phyloP scores from a whole-genome alignment of 2,797 vertebrate genomes.

The Vireo griseus region DNA sequence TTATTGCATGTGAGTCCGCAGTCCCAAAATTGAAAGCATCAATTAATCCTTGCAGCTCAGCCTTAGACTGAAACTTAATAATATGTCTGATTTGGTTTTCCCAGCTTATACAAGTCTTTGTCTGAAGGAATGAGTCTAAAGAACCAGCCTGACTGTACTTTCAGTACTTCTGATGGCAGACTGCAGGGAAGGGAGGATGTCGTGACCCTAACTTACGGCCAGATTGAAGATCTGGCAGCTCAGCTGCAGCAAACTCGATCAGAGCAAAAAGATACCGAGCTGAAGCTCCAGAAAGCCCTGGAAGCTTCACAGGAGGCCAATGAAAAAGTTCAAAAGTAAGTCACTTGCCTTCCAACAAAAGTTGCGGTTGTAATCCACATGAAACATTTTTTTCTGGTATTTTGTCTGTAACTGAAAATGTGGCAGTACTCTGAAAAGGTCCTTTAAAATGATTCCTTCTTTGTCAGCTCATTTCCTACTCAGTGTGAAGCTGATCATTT shows the following conservation, averaged over 20 bases:
- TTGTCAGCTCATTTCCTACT: neutral
- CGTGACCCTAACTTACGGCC: conserved; percentile 66
- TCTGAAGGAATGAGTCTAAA: conserved; percentile 74
- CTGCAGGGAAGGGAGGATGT: conserved; percentile 57
- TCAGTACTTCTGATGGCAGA: conserved; percentile 61
- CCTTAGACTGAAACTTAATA: neutral
- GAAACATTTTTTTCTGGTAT: neutral
- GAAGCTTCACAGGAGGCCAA: conserved; percentile 78
- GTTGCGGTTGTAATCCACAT: neutral
- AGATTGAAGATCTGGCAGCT: conserved; percentile 72
- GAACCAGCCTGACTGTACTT: conserved; percentile 63
- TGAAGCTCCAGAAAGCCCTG: conserved; percentile 78
- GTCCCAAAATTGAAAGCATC: neutral
- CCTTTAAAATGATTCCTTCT: neutral
- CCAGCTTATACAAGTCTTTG: conserved; percentile 75
- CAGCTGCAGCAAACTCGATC: conserved; percentile 79
- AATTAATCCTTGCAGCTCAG: neutral
- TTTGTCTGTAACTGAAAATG: neutral
- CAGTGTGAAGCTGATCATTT: neutral
- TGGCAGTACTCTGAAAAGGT: neutral
- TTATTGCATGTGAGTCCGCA: neutral
- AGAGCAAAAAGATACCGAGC: conserved; percentile 75
- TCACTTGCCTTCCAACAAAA: conserved; percentile 32
- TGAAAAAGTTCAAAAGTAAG: conserved; percentile 86
- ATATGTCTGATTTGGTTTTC: conserved; percentile 36